phyloP scores from a whole-genome alignment of 64 coral and sea anemone genomes.

The Catalaphyllia jardinei region DNA sequence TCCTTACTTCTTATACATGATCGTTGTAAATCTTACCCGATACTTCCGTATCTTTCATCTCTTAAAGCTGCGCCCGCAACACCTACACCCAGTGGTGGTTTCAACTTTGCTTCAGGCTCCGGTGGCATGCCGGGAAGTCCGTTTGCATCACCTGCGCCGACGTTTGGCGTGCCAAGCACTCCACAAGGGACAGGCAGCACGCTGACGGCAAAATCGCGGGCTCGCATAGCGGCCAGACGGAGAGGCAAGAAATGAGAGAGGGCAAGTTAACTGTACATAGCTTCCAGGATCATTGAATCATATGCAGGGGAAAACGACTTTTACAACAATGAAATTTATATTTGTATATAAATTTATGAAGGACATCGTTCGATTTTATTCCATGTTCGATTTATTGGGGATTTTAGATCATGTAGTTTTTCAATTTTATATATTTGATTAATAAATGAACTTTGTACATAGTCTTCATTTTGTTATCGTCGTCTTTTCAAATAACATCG shows the following conservation, averaged over 20 bases:
- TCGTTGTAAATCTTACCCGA: no score
- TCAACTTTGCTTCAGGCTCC: conserved; percentile 29
- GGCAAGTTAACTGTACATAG: neutral
- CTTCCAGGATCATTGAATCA: no score
- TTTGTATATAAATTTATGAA: neutral
- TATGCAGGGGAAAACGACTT: no score
- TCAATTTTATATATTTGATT: conserved; percentile 9
- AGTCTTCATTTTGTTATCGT: neutral
- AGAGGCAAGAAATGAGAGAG: conserved; percentile 32
- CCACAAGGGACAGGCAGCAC: conserved; percentile 6
- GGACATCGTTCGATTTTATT: neutral
- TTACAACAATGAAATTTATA: no score
- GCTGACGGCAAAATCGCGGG: neutral
- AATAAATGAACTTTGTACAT: conserved; percentile 23
- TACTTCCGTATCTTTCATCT: neutral
- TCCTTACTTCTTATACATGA: neutral
- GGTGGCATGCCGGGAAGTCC: neutral
- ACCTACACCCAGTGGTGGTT: conserved; percentile 21
- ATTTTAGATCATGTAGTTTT: neutral
- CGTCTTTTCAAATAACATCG: neutral
- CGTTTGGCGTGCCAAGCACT: conserved; percentile 41
- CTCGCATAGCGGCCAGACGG: conserved; percentile 32
- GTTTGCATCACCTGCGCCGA: conserved; percentile 4
- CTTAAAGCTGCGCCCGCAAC: neutral
- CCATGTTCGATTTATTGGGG: neutral